phyloP scores from a whole-genome alignment of 2,797 vertebrate species.

The Rhabdomys pumilio region DNA sequence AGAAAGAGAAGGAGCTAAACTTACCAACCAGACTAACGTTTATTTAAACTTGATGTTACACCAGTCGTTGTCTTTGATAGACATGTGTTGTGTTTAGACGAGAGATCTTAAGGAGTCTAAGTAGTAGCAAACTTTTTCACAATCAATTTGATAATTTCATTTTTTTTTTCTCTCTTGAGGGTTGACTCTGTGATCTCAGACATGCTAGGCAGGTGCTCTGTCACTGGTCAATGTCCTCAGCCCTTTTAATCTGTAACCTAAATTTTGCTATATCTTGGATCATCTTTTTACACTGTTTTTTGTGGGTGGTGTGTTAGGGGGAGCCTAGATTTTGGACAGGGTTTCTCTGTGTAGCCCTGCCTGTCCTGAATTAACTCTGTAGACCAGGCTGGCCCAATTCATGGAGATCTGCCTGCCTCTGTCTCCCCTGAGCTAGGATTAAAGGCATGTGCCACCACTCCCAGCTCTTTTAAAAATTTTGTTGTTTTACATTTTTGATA shows the following conservation, averaged over 20 bases:
- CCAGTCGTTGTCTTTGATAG: neutral
- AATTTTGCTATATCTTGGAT: no score
- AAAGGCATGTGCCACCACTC: no score
- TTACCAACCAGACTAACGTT: neutral
- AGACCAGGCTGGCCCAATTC: no score
- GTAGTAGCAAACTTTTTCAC: neutral
- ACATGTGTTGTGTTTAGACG: neutral
- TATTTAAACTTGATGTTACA: neutral
- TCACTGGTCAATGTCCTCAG: neutral
- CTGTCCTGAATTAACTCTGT: no score
- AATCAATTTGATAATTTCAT: neutral
- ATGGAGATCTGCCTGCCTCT: no score
- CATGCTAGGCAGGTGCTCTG: neutral
- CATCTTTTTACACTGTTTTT: no score
- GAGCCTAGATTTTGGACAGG: no score
- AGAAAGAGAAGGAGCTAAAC: neutral
- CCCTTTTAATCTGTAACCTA: neutral
- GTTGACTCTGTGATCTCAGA: neutral
- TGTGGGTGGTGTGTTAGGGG: no score
- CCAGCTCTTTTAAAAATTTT: no score
- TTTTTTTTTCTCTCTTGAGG: neutral
- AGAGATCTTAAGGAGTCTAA: neutral
- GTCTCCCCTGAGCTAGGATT: no score
- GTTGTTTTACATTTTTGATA: neutral
- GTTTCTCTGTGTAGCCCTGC: no score